Conservation (phyloP, 2,797 vertebrate genomes). For the Enteromius thamalakanensis region DNA sequence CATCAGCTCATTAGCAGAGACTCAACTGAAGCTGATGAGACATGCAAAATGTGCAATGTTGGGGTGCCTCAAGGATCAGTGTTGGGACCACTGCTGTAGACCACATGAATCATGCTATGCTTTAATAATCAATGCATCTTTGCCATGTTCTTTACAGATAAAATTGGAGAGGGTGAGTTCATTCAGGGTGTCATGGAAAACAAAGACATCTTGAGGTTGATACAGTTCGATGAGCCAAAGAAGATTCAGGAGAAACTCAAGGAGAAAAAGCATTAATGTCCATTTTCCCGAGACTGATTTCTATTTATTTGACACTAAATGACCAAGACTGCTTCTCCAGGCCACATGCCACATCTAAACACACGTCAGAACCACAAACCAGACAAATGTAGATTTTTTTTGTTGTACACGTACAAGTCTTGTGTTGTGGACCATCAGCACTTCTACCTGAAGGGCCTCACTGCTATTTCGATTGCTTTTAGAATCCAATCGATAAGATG, state of each 20-base stretch:
- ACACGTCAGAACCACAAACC: not conserved
- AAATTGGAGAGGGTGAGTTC: conserved; percentile 88
- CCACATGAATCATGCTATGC: not conserved
- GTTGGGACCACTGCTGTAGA: not conserved
- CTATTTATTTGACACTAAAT: conserved; percentile 54
- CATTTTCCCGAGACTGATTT: conserved; percentile 60
- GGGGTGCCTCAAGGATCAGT: no score
- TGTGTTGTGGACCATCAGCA: not conserved
- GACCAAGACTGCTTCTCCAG: conserved; percentile 47
- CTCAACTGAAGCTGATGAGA: no score
- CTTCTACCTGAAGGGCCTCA: not conserved
- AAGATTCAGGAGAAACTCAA: conserved; percentile 85
- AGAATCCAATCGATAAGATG: conserved; percentile 60
- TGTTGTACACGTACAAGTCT: not conserved
- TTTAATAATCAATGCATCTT: not conserved
- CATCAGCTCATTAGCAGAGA: no score
- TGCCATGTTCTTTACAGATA: conserved; percentile 75
- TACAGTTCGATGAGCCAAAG: conserved; percentile 88
- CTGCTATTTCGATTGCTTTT: conserved; percentile 37
- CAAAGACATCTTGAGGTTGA: conserved; percentile 88
- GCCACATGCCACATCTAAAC: conserved; percentile 9
- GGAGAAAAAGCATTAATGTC: conserved; percentile 78
- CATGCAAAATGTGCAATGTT: no score
- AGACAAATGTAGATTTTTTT: conserved; percentile 10
- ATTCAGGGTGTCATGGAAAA: conserved; percentile 89